Percentiles rank a stretch among this genome's conserved stretches.
phyloP scores from a whole-genome alignment of 1,140 invertebrate genomes.

The Lordiphosa stackelbergi region DNA sequence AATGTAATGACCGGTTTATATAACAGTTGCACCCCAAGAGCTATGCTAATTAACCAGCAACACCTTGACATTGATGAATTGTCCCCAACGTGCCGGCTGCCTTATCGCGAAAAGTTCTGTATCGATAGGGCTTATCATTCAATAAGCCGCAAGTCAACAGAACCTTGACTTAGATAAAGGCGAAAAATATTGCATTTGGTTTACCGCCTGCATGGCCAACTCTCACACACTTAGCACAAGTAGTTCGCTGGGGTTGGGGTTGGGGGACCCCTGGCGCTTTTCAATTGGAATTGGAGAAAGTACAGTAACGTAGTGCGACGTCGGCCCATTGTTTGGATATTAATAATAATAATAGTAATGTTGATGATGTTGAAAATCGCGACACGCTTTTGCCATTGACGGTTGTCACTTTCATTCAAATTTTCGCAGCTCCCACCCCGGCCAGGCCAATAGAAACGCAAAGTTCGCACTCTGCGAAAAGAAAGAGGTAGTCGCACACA shows the following conservation, averaged over 20 bases:
- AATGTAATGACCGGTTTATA: neutral
- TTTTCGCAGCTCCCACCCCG: conserved; percentile 42
- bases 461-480: conserved; percentile 36
- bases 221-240: conserved; percentile 1
- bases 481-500: conserved; percentile 20
- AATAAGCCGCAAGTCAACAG: conserved; percentile 49
- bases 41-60: conserved; percentile 47
- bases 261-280: conserved; percentile 6
- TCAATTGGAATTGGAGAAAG: conserved; percentile 61
- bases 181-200: conserved; percentile 20
- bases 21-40: conserved; percentile 14
- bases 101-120: conserved; percentile 21
- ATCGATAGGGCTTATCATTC: conserved; percentile 39
- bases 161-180: conserved; percentile 56
- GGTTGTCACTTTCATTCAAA: conserved; percentile 62
- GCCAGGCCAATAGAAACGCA: conserved; percentile 22
- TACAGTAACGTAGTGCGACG: conserved; percentile 27
- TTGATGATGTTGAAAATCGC: conserved; percentile 57
- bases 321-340: conserved; percentile 44
- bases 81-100: conserved; percentile 5
- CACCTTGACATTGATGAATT: conserved; percentile 64
- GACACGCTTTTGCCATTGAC: conserved; percentile 69
- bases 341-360: conserved; percentile 15
- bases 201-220: conserved; percentile 12
- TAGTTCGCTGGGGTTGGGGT: neutral